Percentiles rank a stretch among this genome's conserved stretches.
phyloP scores from a whole-genome alignment of 1,140 invertebrate species.

The Hycleus cichorii region DNA sequence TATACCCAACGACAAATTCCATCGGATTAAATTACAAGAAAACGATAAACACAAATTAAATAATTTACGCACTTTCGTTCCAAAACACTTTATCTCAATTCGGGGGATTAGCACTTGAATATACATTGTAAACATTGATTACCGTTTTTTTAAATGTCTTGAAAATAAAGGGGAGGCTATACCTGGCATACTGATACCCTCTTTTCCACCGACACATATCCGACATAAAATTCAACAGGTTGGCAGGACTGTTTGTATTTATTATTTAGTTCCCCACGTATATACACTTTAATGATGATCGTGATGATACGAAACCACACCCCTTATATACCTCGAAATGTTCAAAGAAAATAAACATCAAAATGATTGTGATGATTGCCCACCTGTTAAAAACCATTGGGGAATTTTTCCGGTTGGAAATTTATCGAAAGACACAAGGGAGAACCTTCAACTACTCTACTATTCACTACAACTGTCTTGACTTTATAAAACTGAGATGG shows the following conservation, averaged over 20 bases:
- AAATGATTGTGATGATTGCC: too few species aligned
- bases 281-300: too few species aligned
- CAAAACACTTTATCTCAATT: constrained; percentile 18
- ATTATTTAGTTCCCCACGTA: constrained; percentile 18
- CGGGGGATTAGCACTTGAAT: constrained; percentile 5
- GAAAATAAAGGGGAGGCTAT: background rate
- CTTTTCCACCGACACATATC: too few species aligned
- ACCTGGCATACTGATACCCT: constrained; percentile 1
- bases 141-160: constrained; percentile 11
- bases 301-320: too few species aligned
- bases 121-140: constrained; percentile 1
- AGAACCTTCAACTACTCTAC: too few species aligned
- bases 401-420: too few species aligned
- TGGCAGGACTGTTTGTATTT: constrained; percentile 12
- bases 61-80: constrained; percentile 3
- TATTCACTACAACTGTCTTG: too few species aligned
- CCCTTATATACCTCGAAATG: too few species aligned
- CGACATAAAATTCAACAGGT: constrained; percentile 21
- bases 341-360: too few species aligned
- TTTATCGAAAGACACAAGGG: too few species aligned
- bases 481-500: too few species aligned
- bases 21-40: constrained; percentile 8
- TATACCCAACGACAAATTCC: background rate
- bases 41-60: constrained; percentile 20
- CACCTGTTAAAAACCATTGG: too few species aligned